Percentiles rank a stretch among this genome's conserved stretches.
phyloP scores from a whole-genome alignment of 2,113 vertebrate species.

The Sigmodon hispidus region DNA sequence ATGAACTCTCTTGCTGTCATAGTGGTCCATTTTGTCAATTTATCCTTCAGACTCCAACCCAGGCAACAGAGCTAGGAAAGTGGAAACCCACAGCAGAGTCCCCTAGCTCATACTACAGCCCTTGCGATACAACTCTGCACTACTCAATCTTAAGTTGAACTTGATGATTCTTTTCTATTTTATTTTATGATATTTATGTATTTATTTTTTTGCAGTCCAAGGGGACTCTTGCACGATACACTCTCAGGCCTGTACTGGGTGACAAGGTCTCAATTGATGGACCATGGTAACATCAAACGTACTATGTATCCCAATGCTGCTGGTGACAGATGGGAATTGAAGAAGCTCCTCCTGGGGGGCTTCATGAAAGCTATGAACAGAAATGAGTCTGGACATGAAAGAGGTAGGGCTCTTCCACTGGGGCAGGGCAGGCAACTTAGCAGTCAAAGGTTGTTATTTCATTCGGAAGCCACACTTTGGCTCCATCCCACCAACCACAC shows the following conservation, averaged over 20 bases:
- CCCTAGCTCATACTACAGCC: neutral
- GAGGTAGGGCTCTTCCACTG: neutral
- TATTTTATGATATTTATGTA: neutral
- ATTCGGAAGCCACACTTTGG: neutral
- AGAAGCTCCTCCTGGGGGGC: conserved; percentile 54
- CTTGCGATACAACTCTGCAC: neutral
- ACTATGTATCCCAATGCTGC: neutral
- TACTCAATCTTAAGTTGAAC: neutral
- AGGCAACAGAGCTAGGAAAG: neutral
- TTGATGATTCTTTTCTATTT: neutral
- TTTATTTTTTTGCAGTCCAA: neutral
- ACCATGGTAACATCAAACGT: neutral
- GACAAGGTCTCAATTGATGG: neutral
- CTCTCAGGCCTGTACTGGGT: no score
- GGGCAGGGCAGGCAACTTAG: neutral
- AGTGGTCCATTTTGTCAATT: neutral
- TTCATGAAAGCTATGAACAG: conserved; percentile 65
- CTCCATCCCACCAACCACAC: neutral
- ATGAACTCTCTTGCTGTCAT: neutral
- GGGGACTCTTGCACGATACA: no score
- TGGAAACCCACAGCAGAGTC: neutral
- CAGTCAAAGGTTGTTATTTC: neutral
- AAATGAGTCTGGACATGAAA: neutral
- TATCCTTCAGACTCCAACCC: neutral
- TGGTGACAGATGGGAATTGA: conserved; percentile 26